Evolutionary conservation across 1,140 invertebrate genomes (phyloP), one percentile per base, ranked within the genome.

Genomic region (Venturia canescens): DNA sequence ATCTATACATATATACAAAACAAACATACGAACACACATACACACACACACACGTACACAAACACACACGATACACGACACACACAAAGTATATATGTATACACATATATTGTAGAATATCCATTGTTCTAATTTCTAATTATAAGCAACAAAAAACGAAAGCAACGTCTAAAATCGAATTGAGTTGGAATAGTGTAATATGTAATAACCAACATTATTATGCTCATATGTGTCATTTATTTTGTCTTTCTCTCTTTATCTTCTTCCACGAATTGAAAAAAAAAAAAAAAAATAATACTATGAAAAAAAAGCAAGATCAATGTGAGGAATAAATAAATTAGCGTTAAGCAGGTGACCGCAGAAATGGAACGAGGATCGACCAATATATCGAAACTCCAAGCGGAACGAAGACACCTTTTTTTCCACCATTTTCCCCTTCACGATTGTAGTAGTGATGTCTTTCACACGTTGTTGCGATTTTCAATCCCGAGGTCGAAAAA

Each of bases 81-180:
- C n/a, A n/a, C n/a, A n/a, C n/a, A n/a, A 84, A 80, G 85, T 82
- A 80, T 80, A 71, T 76, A 86, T 78, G 81, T 85, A 84, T 86
- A 82, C 80, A 87, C 85, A 89, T 66, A 66, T 84, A 84, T 75
- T 87, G 70, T 89, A 89, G 84, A 81, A 86, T 88, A 87, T 83
- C 78, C 83, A 87, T 84, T 83, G 84, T 86, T 88, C 78, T 87
- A 84, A 85, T 84, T 79, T 80, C 50, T 78, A 70, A 60, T 71
- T 34, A 72, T 72, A 71, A 67, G 44, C 26, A 83, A 67, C 67
- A 81, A 79, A 75, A 82, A 80, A 69, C 31, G 31, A 34, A 34
- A 34, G 31, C 31, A 34, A 34, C 31, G 31, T 82, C 83, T 77
- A 67, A 83, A 82, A 84, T 78, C 79, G 77, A 84, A 81, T 83